Percentiles rank a stretch among this genome's conserved stretches.
phyloP scores from a whole-genome alignment of 64 coral and sea anemone species.

The Montipora capricornis region DNA sequence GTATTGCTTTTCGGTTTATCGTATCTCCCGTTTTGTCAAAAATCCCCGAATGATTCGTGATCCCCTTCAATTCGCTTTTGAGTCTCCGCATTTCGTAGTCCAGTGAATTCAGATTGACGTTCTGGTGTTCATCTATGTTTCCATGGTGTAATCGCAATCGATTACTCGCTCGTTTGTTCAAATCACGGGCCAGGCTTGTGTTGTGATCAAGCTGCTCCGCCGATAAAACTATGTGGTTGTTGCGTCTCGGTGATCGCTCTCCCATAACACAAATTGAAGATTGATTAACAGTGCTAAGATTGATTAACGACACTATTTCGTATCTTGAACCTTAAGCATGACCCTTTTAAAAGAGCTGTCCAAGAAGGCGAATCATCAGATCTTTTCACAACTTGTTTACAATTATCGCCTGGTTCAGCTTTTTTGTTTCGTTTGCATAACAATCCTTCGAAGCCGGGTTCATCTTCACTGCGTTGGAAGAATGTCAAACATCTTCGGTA shows the following conservation, averaged over 20 bases:
- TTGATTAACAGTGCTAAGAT: neutral
- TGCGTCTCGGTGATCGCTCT: constrained; percentile 49
- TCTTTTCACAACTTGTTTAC: constrained; percentile 23
- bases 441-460: neutral
- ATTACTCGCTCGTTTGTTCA: constrained; percentile 83
- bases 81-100: constrained; percentile 82
- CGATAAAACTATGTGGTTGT: constrained; percentile 50
- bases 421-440: constrained; percentile 27
- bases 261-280: constrained; percentile 36
- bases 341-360: neutral
- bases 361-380: neutral
- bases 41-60: constrained; percentile 77
- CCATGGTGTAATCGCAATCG: constrained; percentile 66
- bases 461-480: neutral
- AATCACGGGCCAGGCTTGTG: constrained; percentile 77
- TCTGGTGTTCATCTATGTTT: constrained; percentile 61
- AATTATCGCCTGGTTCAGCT: neutral
- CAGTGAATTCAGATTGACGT: constrained; percentile 72
- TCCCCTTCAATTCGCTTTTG: constrained; percentile 70
- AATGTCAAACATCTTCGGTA: constrained; percentile 24
- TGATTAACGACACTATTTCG: neutral
- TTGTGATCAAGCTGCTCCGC: constrained; percentile 82
- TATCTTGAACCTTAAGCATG: neutral
- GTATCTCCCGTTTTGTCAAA: constrained; percentile 11
- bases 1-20: neutral